Evolutionary conservation across 2,888 invertebrate genomes (phyloP).

Genomic region (Alentia gelatinosa): DNA sequence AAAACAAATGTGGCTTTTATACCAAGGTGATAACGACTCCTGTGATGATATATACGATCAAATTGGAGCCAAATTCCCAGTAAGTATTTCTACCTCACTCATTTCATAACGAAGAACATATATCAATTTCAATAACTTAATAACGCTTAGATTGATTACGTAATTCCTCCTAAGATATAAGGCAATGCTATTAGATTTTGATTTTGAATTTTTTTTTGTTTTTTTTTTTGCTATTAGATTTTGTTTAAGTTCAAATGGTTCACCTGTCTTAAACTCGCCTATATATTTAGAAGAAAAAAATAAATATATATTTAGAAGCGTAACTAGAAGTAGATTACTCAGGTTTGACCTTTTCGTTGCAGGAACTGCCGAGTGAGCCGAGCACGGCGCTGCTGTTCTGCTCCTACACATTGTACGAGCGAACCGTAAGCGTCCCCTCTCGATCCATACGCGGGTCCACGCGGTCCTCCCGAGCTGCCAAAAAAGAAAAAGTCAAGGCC

Average conservation of each 20-base stretch:
- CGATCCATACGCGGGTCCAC: background rate
- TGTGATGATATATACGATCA: constrained; percentile 24
- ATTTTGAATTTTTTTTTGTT: background rate
- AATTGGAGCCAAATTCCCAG: constrained; percentile 20
- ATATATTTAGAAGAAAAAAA: no score
- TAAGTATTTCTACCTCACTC: background rate
- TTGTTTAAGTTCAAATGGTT: no score
- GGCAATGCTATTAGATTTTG: background rate
- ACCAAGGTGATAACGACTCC: constrained; percentile 22
- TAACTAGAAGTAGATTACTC: background rate
- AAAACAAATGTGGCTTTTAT: constrained; percentile 42
- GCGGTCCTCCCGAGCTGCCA: constrained; percentile 49
- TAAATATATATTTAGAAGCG: background rate
- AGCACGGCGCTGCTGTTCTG: constrained; percentile 41
- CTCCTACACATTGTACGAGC: background rate
- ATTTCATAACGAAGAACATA: background rate
- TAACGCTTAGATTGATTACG: background rate
- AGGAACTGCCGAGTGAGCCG: constrained; percentile 47
- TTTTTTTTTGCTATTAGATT: no score
- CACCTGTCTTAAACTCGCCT: no score
- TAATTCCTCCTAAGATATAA: background rate
- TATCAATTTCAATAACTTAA: background rate
- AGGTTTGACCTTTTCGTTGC: background rate
- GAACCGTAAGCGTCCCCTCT: constrained; percentile 25
- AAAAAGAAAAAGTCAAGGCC: constrained; percentile 55